Percentiles rank a stretch among this genome's conserved stretches.
Evolutionary conservation across 2,113 vertebrate genomes (phyloP).

Genomic region (Vimba vimba): DNA sequence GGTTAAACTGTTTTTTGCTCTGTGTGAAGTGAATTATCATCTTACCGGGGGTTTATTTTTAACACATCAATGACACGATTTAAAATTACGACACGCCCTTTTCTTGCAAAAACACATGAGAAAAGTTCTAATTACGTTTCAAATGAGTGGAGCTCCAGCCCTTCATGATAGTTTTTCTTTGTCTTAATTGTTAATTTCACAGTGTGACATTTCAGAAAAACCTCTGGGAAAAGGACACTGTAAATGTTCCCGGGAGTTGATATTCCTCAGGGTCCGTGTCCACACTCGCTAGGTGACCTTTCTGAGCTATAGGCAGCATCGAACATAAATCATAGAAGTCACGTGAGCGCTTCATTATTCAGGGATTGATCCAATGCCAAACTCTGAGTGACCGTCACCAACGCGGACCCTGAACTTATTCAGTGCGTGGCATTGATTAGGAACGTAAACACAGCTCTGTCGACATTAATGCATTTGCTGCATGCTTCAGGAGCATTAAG

Average conservation of each 20-base stretch:
- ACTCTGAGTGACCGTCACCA: background rate
- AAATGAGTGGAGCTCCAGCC: constrained; percentile 55
- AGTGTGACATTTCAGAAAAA: constrained; percentile 66
- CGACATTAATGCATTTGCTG: background rate
- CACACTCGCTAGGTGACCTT: background rate
- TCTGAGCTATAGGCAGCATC: background rate
- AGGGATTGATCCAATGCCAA: background rate
- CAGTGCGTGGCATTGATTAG: constrained; percentile 5
- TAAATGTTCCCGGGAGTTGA: constrained; percentile 57
- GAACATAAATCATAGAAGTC: background rate
- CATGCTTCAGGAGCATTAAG: background rate
- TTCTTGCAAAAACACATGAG: background rate
- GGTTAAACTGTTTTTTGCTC: background rate
- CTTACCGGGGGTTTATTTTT: background rate
- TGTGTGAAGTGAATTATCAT: background rate
- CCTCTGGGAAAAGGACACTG: constrained; percentile 58
- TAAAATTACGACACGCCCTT: background rate
- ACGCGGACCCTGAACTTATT: background rate
- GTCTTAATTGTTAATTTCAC: constrained; percentile 69
- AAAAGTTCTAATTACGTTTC: constrained; percentile 64
- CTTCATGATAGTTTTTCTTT: constrained; percentile 58
- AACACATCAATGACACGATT: background rate
- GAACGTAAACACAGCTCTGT: background rate
- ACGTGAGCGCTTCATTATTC: background rate
- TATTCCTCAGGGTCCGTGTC: constrained; percentile 10